Percentiles rank a stretch among this genome's conserved stretches.
These are phyloP conservation scores for Euphydryas editha DNA, from an alignment of 2,888 invertebrate species.

Conservation along the genomic window DNA sequence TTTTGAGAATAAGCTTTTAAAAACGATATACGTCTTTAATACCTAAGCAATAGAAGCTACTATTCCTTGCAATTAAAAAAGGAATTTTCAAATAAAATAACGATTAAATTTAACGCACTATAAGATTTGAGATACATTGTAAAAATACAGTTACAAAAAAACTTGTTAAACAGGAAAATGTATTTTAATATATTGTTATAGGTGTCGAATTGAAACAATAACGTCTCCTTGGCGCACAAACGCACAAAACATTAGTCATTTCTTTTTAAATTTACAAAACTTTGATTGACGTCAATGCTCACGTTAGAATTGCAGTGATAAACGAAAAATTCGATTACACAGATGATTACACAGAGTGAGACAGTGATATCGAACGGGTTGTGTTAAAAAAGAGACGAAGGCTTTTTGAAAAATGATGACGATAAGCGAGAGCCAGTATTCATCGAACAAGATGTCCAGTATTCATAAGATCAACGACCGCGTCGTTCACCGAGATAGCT, in stretches of 20 bases:
- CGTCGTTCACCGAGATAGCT: conserved; percentile 75
- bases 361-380: conserved; percentile 20
- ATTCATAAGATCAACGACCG: conserved; percentile 79
- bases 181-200: conserved; percentile 20
- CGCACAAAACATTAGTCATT: conserved; percentile 47
- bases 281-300: conserved; percentile 44
- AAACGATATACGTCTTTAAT: conserved; percentile 31
- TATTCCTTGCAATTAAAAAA: conserved; percentile 16
- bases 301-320: conserved; percentile 37
- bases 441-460: conserved; percentile 80
- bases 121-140: conserved; percentile 23
- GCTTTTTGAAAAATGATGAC: conserved; percentile 73
- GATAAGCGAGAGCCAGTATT: conserved; percentile 80
- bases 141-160: conserved; percentile 10
- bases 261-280: conserved; percentile 42
- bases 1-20: conserved; percentile 38
- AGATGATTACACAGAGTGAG: conserved; percentile 25
- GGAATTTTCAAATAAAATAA: conserved; percentile 35
- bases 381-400: conserved; percentile 45
- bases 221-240: conserved; percentile 37
- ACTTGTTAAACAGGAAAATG: conserved; percentile 17
- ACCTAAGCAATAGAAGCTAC: conserved; percentile 4
- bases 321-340: conserved; percentile 17
- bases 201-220: conserved; percentile 17
- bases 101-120: conserved; percentile 17